These are phyloP conservation scores for Zophobas atratus DNA, from an alignment of 1,140 invertebrate genomes.

Conservation along the genomic window DNA sequence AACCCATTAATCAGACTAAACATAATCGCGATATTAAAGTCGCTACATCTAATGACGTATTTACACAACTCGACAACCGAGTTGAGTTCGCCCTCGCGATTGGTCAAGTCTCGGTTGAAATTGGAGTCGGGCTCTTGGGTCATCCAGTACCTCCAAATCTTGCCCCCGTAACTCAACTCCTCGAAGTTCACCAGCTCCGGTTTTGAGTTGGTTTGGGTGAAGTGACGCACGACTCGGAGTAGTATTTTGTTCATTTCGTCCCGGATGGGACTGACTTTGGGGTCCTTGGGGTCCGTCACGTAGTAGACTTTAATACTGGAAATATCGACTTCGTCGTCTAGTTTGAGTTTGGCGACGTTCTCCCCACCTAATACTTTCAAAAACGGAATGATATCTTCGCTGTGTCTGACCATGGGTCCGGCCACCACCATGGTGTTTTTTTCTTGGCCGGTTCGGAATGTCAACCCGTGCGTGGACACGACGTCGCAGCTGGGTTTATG, in stretches of 20 bases:
- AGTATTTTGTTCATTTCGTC: constrained; percentile 79
- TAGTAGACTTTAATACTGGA: constrained; percentile 85
- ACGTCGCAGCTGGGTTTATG: constrained; percentile 82
- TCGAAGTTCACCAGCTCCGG: constrained; percentile 70
- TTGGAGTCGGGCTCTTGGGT: constrained; percentile 74
- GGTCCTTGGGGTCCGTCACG: constrained; percentile 79
- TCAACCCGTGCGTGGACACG: constrained; percentile 70
- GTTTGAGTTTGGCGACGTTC: constrained; percentile 68
- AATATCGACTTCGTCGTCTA: constrained; percentile 74
- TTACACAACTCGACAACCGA: constrained; percentile 73
- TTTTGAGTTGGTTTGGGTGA: constrained; percentile 53
- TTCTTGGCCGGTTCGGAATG: constrained; percentile 73
- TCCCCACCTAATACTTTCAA: constrained; percentile 76
- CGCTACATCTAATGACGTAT: constrained; percentile 71
- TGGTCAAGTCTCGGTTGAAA: constrained; percentile 76
- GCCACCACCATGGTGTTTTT: constrained; percentile 76
- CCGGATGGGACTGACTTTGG: constrained; percentile 78
- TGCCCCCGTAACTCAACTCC: constrained; percentile 75
- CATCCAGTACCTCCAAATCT: constrained; percentile 85
- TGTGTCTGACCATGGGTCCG: constrained; percentile 86
- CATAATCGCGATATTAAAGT: constrained; percentile 79
- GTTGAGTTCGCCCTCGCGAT: constrained; percentile 72
- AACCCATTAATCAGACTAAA: constrained; percentile 77
- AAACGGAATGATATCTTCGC: constrained; percentile 82
- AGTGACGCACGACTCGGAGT: constrained; percentile 60